Base-by-base conservation (phyloP, 2,888 invertebrate genomes). In the Agapetus fuscipes region DNA sequence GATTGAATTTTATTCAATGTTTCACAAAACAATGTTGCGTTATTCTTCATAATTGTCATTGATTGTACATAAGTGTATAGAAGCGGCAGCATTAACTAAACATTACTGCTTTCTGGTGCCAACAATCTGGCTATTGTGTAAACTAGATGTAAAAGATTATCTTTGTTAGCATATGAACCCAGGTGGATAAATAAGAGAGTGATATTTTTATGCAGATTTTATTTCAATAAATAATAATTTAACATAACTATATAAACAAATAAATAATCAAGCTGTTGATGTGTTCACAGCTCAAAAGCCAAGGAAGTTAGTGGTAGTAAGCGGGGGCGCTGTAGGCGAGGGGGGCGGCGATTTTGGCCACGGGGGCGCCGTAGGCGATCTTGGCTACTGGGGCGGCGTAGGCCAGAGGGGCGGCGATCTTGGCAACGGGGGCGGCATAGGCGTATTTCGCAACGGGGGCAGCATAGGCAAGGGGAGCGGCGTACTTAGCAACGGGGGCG, bases 401-500 rank as follows among this genome's bases (percentile, higher is more conserved):
- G 5, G 28, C 31, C 2, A 34, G 66, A 2, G 54, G 51, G 20
- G 51, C 27, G 54, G 55, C 6, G 54, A 30, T 17, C 30, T 43
- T 40, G 31, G 43, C 43, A 11, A 34, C 34, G 4, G 43, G 43
- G 29, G 43, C 38, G 38, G 41, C 46, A 31, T 43, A 40, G 33
- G 48, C 50, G 31, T 46, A 30, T 15, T 48, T 45, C 13, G 49
- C 51, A 25, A 48, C 41, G 17, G 50, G 52, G 69, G 49, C 48
- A 62, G 44, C 39, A 7, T 34, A 33, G 11, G 38, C 29, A 17
- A 33, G 33, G 14, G 39, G 39, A 20, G 30, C 25, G 37, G 30
- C 30, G 26, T 30, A 24, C 20, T 45, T 49, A 72, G 68, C 52
- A 78, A 80, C 50, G 71, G 78, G 57, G 69, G 48, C 48, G 45